Conservation (phyloP, 1,140 invertebrate species). For the Hyposmocoma kahamanoa region DNA sequence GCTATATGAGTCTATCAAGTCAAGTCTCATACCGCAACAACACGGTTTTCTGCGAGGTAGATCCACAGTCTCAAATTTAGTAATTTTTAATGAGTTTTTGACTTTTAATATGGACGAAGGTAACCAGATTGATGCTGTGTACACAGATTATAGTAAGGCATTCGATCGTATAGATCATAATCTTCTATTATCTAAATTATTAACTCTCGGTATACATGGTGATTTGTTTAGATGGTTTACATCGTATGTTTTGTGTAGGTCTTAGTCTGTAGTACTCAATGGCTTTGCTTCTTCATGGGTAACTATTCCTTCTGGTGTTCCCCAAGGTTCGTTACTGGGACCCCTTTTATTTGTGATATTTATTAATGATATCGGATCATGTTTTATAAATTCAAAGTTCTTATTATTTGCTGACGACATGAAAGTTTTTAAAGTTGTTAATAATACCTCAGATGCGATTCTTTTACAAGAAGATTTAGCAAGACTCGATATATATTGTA, state of each 20-base stretch:
- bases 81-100: not conserved
- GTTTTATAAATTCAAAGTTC: not conserved
- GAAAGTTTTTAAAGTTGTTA: no score
- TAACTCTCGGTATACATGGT: constrained; percentile 1
- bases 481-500: no score
- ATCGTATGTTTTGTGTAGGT: constrained; percentile 1
- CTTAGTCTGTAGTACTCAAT: not conserved
- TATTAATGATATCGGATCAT: not conserved
- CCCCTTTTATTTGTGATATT: constrained; percentile 1
- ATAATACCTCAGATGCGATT: no score
- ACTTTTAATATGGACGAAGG: constrained; percentile 2
- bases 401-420: constrained; percentile 6
- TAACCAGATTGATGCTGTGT: constrained; percentile 8
- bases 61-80: not conserved
- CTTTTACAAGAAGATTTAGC: no score
- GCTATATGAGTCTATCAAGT: not conserved
- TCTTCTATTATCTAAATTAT: not conserved
- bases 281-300: not conserved
- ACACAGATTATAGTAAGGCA: constrained; percentile 14
- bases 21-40: not conserved
- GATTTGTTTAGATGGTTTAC: constrained; percentile 5
- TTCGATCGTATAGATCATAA: constrained; percentile 11
- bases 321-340: constrained; percentile 2
- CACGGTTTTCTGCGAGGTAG: not conserved
- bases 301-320: not conserved